Base-by-base conservation (phyloP, 2,888 invertebrate species). In the Xestobium rufovillosum region DNA sequence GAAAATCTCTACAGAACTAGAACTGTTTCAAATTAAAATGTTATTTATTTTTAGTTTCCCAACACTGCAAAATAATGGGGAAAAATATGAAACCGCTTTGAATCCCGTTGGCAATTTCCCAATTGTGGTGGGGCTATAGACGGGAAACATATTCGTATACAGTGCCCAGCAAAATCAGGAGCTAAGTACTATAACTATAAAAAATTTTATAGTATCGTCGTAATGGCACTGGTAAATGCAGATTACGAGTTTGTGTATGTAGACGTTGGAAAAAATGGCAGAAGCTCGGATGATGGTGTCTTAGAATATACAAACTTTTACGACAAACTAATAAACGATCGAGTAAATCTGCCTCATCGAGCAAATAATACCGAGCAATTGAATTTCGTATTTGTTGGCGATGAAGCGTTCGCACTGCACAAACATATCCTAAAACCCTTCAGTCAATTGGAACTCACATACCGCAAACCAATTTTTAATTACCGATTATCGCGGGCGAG, bases 401-500 rank as follows among this genome's bases (percentile, higher is more conserved):
- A 28, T 27, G 27, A 28, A 23, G 34, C 34, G 28, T 27, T 34
- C 26, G 30, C 30, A 14, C 30, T 33, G 26, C 34, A 33, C n/a
- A 26, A 33, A 26, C 29, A 33, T n/a, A 34, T 34, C 16, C 25
- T 34, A 26, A 34, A 34, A 12, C 34, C 34, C 10, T 34, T 34
- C 28, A 32, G 34, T 32, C 34, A 34, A 34, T 34, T 23, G 16
- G 34, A 34, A 34, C 30, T 34, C 3, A 34, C 28, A 34, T 34
- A 31, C 23, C 34, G 6, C 15, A 34, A 11, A 34, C 34, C 27
- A 41, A 43, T 45, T 11, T 47, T 45, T 13, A 47, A 47, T 31
- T 46, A 47, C 27, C 10, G 49, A 29, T 34, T 50, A 31, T 47
- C 43, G 10, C 36, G 52, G 42, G 47, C 43, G 15, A 31, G 51